Percentiles rank a stretch among this genome's conserved stretches.
Evolutionary conservation across 2,888 invertebrate genomes (phyloP).

Genomic region (Amphipoea lucens): DNA sequence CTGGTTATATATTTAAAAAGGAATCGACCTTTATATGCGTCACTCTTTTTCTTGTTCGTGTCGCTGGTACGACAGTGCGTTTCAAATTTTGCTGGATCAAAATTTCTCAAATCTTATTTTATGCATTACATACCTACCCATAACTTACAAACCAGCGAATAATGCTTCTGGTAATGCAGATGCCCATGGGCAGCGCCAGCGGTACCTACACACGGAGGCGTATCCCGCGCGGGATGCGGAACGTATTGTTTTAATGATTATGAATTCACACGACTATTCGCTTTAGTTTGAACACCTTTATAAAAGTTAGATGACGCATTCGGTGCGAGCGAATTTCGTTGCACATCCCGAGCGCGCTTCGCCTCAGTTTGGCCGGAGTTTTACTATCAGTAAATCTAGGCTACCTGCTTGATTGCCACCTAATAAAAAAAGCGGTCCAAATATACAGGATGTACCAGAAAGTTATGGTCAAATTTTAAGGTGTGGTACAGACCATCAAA

Average conservation of each 20-base stretch:
- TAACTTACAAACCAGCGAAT: constrained; percentile 16
- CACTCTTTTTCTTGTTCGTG: background rate
- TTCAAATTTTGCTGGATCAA: background rate
- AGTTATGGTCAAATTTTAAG: no score
- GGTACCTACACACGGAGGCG: no score
- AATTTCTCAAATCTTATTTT: background rate
- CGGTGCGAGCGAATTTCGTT: background rate
- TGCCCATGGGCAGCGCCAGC: background rate
- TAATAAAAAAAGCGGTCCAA: background rate
- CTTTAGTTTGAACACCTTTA: background rate
- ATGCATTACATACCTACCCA: background rate
- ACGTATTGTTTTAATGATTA: background rate
- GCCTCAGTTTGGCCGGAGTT: no score
- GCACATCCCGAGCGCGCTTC: background rate
- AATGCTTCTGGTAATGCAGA: background rate
- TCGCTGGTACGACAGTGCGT: background rate
- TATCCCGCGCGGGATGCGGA: no score
- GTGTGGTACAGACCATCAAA: no score
- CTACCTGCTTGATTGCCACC: background rate
- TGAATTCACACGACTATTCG: background rate
- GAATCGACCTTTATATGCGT: background rate
- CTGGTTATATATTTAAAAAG: constrained; percentile 6
- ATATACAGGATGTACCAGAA: background rate
- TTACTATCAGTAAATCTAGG: no score
- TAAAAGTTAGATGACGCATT: background rate